Evolutionary conservation across 2,888 invertebrate genomes (phyloP), one percentile per base, ranked within the genome.

Genomic region (Dendrolimus pini): DNA sequence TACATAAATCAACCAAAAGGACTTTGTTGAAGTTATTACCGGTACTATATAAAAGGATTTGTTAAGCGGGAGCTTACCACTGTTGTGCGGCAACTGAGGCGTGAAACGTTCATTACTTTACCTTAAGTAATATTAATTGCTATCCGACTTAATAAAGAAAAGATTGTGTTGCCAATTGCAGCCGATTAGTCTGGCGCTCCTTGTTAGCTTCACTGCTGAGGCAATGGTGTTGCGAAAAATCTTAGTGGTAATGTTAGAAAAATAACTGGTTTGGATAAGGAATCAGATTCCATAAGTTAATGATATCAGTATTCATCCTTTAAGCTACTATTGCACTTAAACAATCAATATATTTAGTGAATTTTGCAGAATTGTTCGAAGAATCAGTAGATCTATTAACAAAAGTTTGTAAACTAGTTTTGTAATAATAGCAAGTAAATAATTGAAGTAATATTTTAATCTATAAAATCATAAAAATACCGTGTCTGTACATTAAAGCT

Each of bases 101-200:
- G 77, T 79, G 74, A 82, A 82, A 74, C 76, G 67, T 74, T 80
- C 77, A 82, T 84, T 85, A 82, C 81, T 80, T 71, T 64, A 61
- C 66, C 72, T 82, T 85, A 86, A 85, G 85, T 83, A 84, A 84
- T 85, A 85, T 83, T 85, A 88, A 87, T 85, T 83, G 77, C 82
- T 71, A 79, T 75, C 71, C 71, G 71, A 71, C 71, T 77, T 72
- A 76, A 77, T 79, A 80, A 82, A 83, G 80, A 80, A 82, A 78
- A 80, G 79, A 78, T 77, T 78, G 74, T 75, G 68, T 77, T 78
- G 71, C 69, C 66, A 74, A 77, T 73, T 74, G 77, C 77, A 80
- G 77, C 72, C 75, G 74, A 83, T 82, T 80, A 79, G 77, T 72
- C 74, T 74, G 72, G 68, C 67, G 74, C 75, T 79, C 68, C 76